Evolutionary conservation across 2,888 invertebrate genomes (phyloP), one percentile per base, ranked within the genome.

Genomic region (Acanthopleura granulata): DNA sequence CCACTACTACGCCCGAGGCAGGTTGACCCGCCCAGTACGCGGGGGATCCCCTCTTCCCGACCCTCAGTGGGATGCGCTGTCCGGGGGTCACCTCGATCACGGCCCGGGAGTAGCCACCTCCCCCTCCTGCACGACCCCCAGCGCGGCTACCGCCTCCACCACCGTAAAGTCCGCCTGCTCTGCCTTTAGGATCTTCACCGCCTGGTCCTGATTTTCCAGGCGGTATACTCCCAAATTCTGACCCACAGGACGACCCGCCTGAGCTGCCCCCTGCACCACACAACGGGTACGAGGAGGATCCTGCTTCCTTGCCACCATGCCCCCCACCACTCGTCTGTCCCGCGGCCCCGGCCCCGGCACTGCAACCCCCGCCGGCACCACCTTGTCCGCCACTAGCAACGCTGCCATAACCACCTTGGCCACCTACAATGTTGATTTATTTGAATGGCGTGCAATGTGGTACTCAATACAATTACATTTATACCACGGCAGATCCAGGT

Each of bases 121-220:
- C 62, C 12, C 62, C 62, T n/a, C 62, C 62, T 12, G 62, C 25
- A 62, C 62, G 62, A 12, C n/a, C 62, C 15, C 62, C 62, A 62
- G 62, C 62, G 16, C 62, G 15, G 25, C 62, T 62, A 22, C 62
- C 62, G 22, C 62, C 62, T 62, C 62, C 62, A 22, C 62, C 62
- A 62, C 62, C 62, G 62, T 62, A 62, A 15, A 62, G 25, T 18
- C 62, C 62, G 25, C 62, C 62, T 12, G 14, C 22, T n/a, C 62
- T 15, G 22, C 25, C 22, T 12, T n/a, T 22, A 62, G 62, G 62
- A 22, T 62, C n/a, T 62, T 62, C 12, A 22, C 62, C 62, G 22
- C 62, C 62, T 18, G 62, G 62, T 12, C 62, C 62, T 22, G 62
- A 62, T 62, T 12, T 12, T 18, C 62, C 62, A 62, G 62, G 62